A percentile compares a stretch with the other conserved stretches of the same genome.
Conservation (phyloP, 2,888 invertebrate species). For the Lasius fuliginosus region DNA sequence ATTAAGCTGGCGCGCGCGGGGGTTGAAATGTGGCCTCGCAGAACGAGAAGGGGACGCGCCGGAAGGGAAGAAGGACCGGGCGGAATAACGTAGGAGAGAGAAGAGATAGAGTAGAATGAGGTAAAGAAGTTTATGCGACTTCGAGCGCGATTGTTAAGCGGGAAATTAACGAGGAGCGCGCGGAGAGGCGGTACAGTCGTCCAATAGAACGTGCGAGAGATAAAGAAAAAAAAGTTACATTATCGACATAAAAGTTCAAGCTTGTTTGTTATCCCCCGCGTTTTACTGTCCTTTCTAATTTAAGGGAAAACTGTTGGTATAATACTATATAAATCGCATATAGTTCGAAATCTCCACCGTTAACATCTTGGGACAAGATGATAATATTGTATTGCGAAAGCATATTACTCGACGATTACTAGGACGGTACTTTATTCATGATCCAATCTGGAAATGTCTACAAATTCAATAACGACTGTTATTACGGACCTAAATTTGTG, state of each 20-base stretch:
- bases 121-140: conserved; percentile 53
- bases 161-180: conserved; percentile 50
- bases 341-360: conserved; percentile 8
- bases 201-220: conserved; percentile 42
- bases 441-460: no score
- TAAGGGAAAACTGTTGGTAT: neutral
- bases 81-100: neutral
- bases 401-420: neutral
- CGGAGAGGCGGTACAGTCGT: conserved; percentile 25
- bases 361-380: neutral
- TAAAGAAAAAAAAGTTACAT: conserved; percentile 49
- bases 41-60: neutral
- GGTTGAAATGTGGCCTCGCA: conserved; percentile 36
- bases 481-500: no score
- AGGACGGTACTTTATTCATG: neutral
- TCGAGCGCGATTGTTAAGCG: conserved; percentile 51
- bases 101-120: conserved; percentile 17
- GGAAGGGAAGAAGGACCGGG: conserved; percentile 11
- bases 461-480: no score
- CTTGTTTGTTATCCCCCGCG: conserved; percentile 38
- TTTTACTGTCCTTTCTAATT: conserved; percentile 29
- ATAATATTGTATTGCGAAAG: neutral
- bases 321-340: conserved; percentile 12
- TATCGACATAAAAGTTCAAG: conserved; percentile 44
- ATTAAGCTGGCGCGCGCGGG: conserved; percentile 36